phyloP scores from a whole-genome alignment of 2,797 vertebrate genomes.

The Peromyscus melanophrys region DNA sequence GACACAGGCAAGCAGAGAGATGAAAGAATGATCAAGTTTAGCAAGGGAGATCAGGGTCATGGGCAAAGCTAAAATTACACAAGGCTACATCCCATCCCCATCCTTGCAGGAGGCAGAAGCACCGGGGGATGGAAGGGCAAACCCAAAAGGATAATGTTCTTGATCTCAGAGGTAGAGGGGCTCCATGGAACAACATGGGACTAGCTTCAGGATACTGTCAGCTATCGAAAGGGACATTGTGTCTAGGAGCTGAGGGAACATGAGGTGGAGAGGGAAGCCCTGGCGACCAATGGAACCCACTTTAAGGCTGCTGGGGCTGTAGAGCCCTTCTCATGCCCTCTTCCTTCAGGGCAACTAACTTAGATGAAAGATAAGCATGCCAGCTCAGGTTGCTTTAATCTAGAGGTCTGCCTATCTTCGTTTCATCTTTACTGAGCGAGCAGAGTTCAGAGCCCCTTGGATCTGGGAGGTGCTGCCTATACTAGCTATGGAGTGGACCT shows the following conservation, averaged over 20 bases:
- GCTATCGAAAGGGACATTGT: not conserved
- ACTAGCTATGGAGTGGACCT: no score
- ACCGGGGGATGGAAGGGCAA: not conserved
- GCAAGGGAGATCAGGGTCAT: not conserved
- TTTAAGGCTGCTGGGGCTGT: no score
- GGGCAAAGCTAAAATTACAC: not conserved
- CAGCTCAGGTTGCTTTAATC: not conserved
- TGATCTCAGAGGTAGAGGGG: not conserved
- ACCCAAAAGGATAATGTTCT: not conserved
- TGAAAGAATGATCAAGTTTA: not conserved
- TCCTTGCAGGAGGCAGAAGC: not conserved
- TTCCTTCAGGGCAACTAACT: not conserved
- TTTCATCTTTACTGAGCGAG: not conserved
- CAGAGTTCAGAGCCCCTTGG: not conserved
- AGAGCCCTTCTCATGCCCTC: not conserved
- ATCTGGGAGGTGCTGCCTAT: not conserved
- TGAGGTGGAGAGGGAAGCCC: no score
- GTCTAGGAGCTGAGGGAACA: accelerated
- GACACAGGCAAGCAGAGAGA: not conserved
- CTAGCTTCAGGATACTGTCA: not conserved
- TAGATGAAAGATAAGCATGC: not conserved
- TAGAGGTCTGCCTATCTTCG: not conserved
- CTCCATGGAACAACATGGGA: not conserved
- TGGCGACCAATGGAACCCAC: not conserved
- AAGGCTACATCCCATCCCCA: not conserved